Conservation (phyloP, 2,888 invertebrate species). For the Parasteatoda lunata region DNA sequence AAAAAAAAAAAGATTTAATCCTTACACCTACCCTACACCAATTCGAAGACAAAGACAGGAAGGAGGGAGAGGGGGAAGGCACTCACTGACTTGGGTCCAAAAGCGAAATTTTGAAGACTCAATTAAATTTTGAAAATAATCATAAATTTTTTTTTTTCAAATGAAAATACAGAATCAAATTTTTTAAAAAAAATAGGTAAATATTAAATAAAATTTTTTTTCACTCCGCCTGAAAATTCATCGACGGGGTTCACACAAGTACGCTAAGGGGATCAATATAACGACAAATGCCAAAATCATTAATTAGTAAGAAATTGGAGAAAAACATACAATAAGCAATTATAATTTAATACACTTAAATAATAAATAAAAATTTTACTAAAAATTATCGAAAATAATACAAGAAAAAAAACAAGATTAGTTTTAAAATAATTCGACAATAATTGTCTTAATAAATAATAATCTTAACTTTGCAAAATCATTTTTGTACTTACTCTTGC, state of each 20-base stretch:
- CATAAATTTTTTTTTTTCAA: background rate
- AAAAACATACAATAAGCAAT: constrained; percentile 36
- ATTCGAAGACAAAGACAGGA: background rate
- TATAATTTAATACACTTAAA: constrained; percentile 34
- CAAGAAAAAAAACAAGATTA: constrained; percentile 7
- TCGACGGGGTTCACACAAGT: constrained; percentile 53
- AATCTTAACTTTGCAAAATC: constrained; percentile 36
- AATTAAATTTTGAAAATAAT: too few species aligned
- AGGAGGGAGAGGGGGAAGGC: background rate
- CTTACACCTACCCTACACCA: too few species aligned
- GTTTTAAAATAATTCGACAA: constrained; percentile 11
- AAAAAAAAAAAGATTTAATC: too few species aligned
- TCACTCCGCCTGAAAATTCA: background rate
- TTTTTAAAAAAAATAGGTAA: background rate
- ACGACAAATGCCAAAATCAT: constrained; percentile 12
- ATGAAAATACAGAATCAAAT: background rate
- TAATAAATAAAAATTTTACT: constrained; percentile 22
- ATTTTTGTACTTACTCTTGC: constrained; percentile 61
- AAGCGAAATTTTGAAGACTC: background rate
- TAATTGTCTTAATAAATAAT: constrained; percentile 1
- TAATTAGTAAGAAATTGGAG: background rate
- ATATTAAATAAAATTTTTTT: background rate
- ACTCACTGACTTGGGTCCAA: background rate
- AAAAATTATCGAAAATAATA: constrained; percentile 26
- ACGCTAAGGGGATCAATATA: constrained; percentile 36